Conservation (phyloP, 2,797 vertebrate genomes). For the Dendrocincla tyrannina region DNA sequence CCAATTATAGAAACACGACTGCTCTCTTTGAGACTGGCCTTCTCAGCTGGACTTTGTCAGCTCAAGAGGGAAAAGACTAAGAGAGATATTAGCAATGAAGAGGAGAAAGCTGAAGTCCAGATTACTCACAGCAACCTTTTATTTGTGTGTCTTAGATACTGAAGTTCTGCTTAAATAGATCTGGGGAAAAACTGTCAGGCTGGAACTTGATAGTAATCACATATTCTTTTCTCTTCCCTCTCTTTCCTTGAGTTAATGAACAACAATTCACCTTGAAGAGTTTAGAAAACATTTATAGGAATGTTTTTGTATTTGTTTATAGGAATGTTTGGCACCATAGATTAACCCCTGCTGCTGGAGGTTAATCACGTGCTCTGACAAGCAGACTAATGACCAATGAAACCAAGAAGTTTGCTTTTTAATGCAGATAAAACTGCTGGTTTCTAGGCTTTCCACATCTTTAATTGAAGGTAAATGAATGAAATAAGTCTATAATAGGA, state of each 20-base stretch:
- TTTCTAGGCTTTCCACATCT: neutral
- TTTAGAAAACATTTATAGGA: neutral
- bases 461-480: neutral
- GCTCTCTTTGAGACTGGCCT: neutral
- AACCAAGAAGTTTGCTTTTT: neutral
- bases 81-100: neutral
- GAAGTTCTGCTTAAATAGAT: neutral
- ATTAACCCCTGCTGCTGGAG: neutral
- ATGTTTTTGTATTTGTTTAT: neutral
- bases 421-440: neutral
- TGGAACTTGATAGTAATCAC: neutral
- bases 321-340: neutral
- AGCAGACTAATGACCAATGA: neutral
- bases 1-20: neutral
- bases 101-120: neutral
- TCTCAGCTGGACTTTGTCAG: neutral
- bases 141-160: neutral
- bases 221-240: neutral
- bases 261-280: neutral
- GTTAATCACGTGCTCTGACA: slow-evolving; percentile 5
- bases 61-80: neutral
- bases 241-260: neutral
- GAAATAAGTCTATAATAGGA: neutral
- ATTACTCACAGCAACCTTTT: neutral
- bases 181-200: neutral